Evolutionary conservation across 1,140 invertebrate genomes (phyloP).

Genomic region (Nebria ingens): DNA sequence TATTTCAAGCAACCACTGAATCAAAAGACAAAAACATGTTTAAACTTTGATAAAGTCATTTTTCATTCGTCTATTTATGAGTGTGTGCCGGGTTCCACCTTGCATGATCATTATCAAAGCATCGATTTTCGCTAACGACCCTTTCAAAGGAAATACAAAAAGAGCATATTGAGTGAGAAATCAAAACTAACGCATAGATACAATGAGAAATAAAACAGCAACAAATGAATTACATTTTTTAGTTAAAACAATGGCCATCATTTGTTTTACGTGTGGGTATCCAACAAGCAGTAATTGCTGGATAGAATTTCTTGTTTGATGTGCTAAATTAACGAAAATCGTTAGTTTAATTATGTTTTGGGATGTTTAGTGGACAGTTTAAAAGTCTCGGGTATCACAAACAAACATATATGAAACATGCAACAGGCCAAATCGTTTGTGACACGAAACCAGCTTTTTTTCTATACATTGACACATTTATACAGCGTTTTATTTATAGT

Average conservation of each 20-base stretch:
- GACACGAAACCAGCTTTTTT: background rate
- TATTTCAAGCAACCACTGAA: constrained; percentile 1
- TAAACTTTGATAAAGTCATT: constrained; percentile 9
- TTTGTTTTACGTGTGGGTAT: too few species aligned
- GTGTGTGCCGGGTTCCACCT: background rate
- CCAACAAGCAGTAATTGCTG: too few species aligned
- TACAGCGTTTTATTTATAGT: too few species aligned
- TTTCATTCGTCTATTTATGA: background rate
- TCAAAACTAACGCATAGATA: too few species aligned
- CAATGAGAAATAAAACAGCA: background rate
- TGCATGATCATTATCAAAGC: background rate
- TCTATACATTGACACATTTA: too few species aligned
- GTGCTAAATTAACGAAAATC: background rate
- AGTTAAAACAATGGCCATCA: too few species aligned
- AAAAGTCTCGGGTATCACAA: background rate
- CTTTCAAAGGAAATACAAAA: background rate
- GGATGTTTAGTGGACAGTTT: background rate
- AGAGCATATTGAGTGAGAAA: too few species aligned
- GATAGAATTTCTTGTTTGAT: background rate
- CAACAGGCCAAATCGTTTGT: background rate
- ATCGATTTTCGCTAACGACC: constrained; percentile 1
- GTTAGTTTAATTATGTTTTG: background rate
- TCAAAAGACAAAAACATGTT: constrained; percentile 7
- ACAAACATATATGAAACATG: too few species aligned
- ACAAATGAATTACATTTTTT: too few species aligned